Evolutionary conservation across 2,113 vertebrate genomes (phyloP).

Genomic region (Epinephelus lanceolatus): DNA sequence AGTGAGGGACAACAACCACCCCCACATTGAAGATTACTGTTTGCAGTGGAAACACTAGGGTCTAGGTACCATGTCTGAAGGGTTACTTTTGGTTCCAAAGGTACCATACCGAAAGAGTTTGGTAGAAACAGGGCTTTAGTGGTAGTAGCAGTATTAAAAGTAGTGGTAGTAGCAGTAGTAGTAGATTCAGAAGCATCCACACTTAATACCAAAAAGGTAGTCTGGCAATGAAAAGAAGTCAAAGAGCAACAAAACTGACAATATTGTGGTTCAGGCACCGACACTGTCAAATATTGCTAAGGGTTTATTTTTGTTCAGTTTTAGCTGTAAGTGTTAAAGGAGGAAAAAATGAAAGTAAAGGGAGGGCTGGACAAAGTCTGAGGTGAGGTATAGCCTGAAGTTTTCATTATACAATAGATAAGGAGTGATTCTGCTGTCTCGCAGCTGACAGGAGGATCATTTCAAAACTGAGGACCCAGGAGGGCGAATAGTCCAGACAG

Average conservation of each 20-base stretch:
- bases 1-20: no score
- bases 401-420: conserved; percentile 72
- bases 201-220: background rate
- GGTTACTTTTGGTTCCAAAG: no score
- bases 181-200: background rate
- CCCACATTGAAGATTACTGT: no score
- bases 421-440: conserved; percentile 66
- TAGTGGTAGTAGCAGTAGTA: no score
- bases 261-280: background rate
- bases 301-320: conserved; percentile 19
- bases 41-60: no score
- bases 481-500: conserved; percentile 55
- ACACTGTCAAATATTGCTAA: background rate
- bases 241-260: conserved; percentile 18
- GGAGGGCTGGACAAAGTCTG: conserved; percentile 27
- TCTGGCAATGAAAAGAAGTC: background rate
- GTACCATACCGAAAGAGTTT: no score
- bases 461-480: conserved; percentile 55
- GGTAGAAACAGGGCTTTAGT: no score
- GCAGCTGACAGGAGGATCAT: conserved; percentile 69
- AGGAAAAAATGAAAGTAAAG: background rate
- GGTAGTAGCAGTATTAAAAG: no score
- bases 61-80: no score
- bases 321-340: conserved; percentile 20
- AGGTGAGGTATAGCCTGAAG: conserved; percentile 55